Evolutionary conservation across 2,797 vertebrate species (phyloP).

Genomic region (Rhynchonycteris naso): DNA sequence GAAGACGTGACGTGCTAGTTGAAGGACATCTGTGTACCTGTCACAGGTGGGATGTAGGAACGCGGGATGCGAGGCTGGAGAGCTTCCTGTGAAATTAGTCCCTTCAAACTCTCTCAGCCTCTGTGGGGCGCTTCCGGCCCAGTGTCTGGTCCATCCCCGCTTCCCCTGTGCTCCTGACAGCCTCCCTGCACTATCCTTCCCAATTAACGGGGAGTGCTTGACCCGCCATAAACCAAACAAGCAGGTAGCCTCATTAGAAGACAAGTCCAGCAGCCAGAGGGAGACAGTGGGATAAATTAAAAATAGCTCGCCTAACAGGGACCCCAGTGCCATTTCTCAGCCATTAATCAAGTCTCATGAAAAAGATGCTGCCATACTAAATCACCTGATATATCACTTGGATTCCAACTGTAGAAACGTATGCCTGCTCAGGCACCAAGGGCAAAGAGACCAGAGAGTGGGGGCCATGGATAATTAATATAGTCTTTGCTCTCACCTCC

Average conservation of each 20-base stretch:
- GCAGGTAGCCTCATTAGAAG: slow-evolving; percentile 65
- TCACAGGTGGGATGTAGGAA: not conserved
- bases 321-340: not conserved
- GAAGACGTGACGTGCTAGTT: not conserved
- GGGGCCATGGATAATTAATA: accelerated
- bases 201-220: slow-evolving; percentile 50
- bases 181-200: not conserved
- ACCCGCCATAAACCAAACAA: slow-evolving; percentile 41
- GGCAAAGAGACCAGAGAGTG: not conserved
- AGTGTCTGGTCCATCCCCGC: accelerated
- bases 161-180: not conserved
- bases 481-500: not conserved
- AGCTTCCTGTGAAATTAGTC: not conserved
- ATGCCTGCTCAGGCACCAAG: not conserved
- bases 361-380: not conserved
- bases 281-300: slow-evolving; percentile 41
- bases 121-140: not conserved
- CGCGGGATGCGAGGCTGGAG: accelerated
- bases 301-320: not conserved
- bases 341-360: not conserved
- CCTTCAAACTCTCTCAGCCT: accelerated
- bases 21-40: not conserved
- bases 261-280: not conserved
- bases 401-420: accelerated
- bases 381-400: not conserved